Percentiles rank a stretch among this genome's conserved stretches.
These are phyloP conservation scores for Baccha elongata DNA, from an alignment of 2,888 invertebrate species.

Conservation along the genomic window DNA sequence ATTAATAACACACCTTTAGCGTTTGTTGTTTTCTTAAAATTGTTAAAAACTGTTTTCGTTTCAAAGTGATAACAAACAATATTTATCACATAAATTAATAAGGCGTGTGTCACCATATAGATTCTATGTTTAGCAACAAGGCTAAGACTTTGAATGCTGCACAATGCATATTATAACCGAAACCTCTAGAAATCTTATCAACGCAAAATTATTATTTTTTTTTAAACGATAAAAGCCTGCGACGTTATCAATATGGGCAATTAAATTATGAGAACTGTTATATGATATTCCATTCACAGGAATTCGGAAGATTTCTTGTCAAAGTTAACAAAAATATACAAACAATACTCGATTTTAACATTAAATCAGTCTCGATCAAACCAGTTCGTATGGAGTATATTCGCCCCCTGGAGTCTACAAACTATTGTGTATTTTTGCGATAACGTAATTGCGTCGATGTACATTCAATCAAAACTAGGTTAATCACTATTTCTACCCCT, in stretches of 20 bases:
- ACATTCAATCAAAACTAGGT: constrained; percentile 52
- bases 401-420: constrained; percentile 19
- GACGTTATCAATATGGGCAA: not conserved
- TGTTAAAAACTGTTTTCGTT: too few species aligned
- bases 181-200: constrained; percentile 23
- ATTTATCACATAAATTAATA: too few species aligned
- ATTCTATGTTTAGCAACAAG: constrained; percentile 1
- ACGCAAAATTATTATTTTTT: not conserved
- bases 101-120: not conserved
- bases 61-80: too few species aligned
- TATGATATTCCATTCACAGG: constrained; percentile 8
- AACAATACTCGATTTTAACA: not conserved
- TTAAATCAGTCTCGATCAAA: not conserved
- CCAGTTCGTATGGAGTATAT: constrained; percentile 4
- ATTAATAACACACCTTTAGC: too few species aligned
- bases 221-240: not conserved
- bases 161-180: not conserved
- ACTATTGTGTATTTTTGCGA: constrained; percentile 35
- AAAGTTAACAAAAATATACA: not conserved
- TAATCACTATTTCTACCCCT: constrained; percentile 35
- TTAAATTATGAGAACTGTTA: not conserved
- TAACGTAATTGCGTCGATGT: constrained; percentile 22
- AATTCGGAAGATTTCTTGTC: constrained; percentile 14
- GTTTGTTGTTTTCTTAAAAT: too few species aligned
- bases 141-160: constrained; percentile 18